Percentiles rank a stretch among this genome's conserved stretches.
Conservation (phyloP, 1,140 invertebrate species). For the Cotesia chilonis region DNA sequence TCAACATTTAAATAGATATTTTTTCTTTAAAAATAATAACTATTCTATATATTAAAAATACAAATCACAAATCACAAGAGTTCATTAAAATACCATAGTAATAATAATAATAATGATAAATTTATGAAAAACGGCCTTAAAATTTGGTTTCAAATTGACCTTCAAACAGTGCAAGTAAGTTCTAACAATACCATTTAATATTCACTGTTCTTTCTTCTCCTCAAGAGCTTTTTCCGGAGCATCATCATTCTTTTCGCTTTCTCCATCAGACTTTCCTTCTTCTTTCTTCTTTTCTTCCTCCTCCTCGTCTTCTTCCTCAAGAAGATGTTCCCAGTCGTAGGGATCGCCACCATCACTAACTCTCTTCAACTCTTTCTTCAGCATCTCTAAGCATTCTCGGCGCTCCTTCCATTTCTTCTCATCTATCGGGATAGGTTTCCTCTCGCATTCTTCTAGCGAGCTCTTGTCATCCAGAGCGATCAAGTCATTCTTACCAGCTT, state of each 20-base stretch:
- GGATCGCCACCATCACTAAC: conserved; percentile 55
- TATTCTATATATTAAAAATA: too few species aligned
- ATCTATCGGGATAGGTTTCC: conserved; percentile 32
- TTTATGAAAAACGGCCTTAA: neutral
- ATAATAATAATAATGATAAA: neutral
- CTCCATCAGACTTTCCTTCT: conserved; percentile 25
- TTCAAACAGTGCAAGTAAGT: too few species aligned
- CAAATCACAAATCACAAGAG: too few species aligned
- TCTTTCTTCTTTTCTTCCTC: conserved; percentile 22
- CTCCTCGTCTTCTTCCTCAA: conserved; percentile 48
- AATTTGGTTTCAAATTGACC: neutral
- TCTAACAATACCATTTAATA: neutral
- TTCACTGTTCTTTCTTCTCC: conserved; percentile 19
- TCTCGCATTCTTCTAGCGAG: conserved; percentile 19
- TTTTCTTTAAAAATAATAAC: too few species aligned
- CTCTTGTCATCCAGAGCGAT: conserved; percentile 24
- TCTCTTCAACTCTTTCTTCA: conserved; percentile 58
- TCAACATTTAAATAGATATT: too few species aligned
- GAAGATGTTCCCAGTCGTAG: conserved; percentile 57
- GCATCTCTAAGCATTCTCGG: conserved; percentile 58
- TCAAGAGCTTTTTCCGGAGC: neutral
- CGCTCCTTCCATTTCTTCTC: conserved; percentile 60
- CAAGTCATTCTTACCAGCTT: conserved; percentile 31
- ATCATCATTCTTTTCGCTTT: conserved; percentile 30
- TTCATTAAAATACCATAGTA: neutral